phyloP scores from a whole-genome alignment of 2,888 invertebrate genomes.

The Sesia bembeciformis region DNA sequence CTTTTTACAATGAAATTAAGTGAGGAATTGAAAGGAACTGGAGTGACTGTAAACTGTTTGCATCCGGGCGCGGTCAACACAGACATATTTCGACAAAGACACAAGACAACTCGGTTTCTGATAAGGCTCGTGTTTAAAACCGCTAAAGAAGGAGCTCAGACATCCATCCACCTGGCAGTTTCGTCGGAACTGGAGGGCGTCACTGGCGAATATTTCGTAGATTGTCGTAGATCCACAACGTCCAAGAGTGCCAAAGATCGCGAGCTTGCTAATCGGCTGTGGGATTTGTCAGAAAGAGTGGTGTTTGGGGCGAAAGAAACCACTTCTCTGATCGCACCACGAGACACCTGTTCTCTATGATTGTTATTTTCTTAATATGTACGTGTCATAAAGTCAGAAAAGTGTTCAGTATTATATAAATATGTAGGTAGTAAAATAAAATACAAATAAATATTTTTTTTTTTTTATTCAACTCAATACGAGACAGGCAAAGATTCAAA shows the following conservation, averaged over 20 bases:
- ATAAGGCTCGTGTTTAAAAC: slow-evolving; percentile 78
- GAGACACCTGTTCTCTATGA: too few species aligned
- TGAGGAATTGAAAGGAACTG: slow-evolving; percentile 73
- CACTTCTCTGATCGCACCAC: too few species aligned
- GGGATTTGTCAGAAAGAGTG: slow-evolving; percentile 79
- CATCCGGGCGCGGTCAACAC: slow-evolving; percentile 88
- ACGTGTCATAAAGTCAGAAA: too few species aligned
- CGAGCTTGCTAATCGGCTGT: slow-evolving; percentile 81
- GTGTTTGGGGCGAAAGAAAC: neutral
- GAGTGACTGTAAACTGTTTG: slow-evolving; percentile 83
- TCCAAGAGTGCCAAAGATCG: slow-evolving; percentile 73
- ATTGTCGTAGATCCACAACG: slow-evolving; percentile 77
- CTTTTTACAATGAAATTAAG: slow-evolving; percentile 81
- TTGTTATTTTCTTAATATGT: too few species aligned
- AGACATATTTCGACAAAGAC: slow-evolving; percentile 82
- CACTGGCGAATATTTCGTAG: slow-evolving; percentile 83
- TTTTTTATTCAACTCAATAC: too few species aligned
- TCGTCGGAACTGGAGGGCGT: slow-evolving; percentile 79
- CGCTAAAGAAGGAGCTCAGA: slow-evolving; percentile 83
- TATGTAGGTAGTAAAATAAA: too few species aligned
- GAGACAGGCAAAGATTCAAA: too few species aligned
- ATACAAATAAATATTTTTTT: too few species aligned
- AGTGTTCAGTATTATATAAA: too few species aligned
- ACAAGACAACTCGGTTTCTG: slow-evolving; percentile 72
- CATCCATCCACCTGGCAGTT: slow-evolving; percentile 79